Base-by-base conservation (phyloP, 2,113 vertebrate species). In the Peromyscus maniculatus region DNA sequence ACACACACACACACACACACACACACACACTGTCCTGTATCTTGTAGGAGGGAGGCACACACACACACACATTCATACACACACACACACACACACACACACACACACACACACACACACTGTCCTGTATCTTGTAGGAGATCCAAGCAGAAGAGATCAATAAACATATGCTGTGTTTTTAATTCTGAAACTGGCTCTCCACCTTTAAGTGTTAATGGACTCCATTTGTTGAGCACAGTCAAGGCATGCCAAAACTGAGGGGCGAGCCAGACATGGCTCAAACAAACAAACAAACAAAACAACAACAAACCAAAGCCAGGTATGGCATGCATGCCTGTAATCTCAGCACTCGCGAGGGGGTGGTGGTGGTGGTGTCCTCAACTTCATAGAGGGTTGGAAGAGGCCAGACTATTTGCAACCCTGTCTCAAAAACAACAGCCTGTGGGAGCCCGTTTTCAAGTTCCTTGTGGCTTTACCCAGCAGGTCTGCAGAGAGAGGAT, bases 141-240 rank as follows among this genome's bases (percentile, higher is more conserved):
- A 79, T 72, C 21, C 87, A 87, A 74, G 3, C 22, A 33, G 62
- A 83, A 96, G 59, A 93, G 62, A 15, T 74, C 74, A 57, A 74
- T 12, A 26, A 43, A 93, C 82, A 57, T 9, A 59, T 69, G n/a
- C 74, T 75, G 46, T 33, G 39, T 39, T 95, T 96, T 90, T 67
- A 24, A 52, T 13, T 77, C 28, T 72, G 55, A 87, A 79, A 52
- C 31, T 28, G 49, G 62, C 26, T 22, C 43, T 49, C 64, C 7
- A n/a, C 9, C 75, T 75, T 90, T 94, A 55, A 77, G 31, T 15
- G 86, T 94, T 79, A 88, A 62, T 5, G 57, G 64, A 62, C 13
- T 89, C 31, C 49, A 71, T 87, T 83, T 94, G 64, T 39, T 84
- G 36, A 59, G 24, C 57, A 82, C 79, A 94, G 92, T 79, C 46